Evolutionary conservation across 2,797 vertebrate genomes (phyloP), one percentile per base, ranked within the genome.

Genomic region (Malurus splendens): DNA sequence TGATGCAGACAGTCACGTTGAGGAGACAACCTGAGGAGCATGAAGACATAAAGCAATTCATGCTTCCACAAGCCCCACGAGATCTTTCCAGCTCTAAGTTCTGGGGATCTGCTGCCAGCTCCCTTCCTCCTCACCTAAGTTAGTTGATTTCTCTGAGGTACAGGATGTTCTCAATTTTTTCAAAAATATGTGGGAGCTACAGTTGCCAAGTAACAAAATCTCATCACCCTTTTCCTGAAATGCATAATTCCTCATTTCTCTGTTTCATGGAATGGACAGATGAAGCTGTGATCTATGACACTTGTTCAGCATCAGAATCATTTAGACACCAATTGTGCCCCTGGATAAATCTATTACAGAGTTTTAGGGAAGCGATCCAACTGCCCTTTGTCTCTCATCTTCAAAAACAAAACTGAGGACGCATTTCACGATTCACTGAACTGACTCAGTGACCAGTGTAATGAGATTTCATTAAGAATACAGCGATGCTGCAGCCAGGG

Each of bases 201-300:
- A 91, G 92, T 92, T 94, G 95, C 93, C 77, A 81, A 93, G 93
- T 92, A 92, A 95, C 92, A 89, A 87, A 87, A 87, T 12, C 50
- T 82, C 42, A 5, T 73, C 74, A n/a, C 30, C 90, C 64, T 87
- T 87, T 92, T 90, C 87, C 64, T 87, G 89, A 87, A 93, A 84
- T 76, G 67, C 41, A 73, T 48, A 92, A 52, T 52, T 86, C 67
- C 50, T 85, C 17, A 0, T 32, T 87, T 70, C 79, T 86, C 33
- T 79, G 22, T 33, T 87, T 73, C 10, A 13, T 54, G 57, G 47
- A 70, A 70, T 8, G 39, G 59, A 39, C 13, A 27, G 62, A 44
- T 47, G 52, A 86, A 86, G 32, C 71, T 89, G 67, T 61, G 36
- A 52, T 76, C 82, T 55, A 25, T 38, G 82, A 42, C 15, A 23